A percentile compares a stretch with the other conserved stretches of the same genome.
Evolutionary conservation across 2,113 vertebrate species (phyloP).

Genomic region (Xyrauchen texanus): DNA sequence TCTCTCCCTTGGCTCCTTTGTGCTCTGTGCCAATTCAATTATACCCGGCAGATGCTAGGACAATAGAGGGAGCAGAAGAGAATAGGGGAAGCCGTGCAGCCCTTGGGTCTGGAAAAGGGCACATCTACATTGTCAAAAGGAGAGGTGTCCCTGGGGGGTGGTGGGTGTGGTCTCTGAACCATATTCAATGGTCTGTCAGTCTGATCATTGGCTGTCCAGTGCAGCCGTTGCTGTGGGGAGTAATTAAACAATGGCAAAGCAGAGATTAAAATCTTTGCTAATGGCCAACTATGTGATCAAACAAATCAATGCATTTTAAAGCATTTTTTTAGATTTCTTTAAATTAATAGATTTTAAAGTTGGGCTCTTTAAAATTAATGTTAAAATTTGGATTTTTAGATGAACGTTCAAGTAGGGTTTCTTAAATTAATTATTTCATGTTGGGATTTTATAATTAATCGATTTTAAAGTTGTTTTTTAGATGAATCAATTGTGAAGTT

Average conservation of each 20-base stretch:
- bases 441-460: too few relatives aligned
- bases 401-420: too few relatives aligned
- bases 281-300: not conserved
- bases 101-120: conserved; percentile 36
- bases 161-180: not conserved
- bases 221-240: conserved; percentile 36
- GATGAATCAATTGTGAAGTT: too few relatives aligned
- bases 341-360: not conserved
- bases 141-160: conserved; percentile 23
- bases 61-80: conserved; percentile 47
- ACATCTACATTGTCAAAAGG: conserved; percentile 33
- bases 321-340: not conserved
- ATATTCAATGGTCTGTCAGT: conserved; percentile 1
- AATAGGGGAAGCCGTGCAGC: conserved; percentile 32
- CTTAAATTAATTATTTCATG: too few relatives aligned
- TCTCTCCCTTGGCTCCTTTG: conserved; percentile 33
- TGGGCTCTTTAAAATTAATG: too few relatives aligned
- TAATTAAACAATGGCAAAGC: not conserved
- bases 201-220: conserved; percentile 33
- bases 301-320: not conserved
- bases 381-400: too few relatives aligned
- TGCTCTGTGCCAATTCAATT: conserved; percentile 24
- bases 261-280: not conserved
- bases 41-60: conserved; percentile 56
- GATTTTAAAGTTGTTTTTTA: too few relatives aligned